Evolutionary conservation across 2,888 invertebrate genomes (phyloP).

Genomic region (Nyleta sp.): DNA sequence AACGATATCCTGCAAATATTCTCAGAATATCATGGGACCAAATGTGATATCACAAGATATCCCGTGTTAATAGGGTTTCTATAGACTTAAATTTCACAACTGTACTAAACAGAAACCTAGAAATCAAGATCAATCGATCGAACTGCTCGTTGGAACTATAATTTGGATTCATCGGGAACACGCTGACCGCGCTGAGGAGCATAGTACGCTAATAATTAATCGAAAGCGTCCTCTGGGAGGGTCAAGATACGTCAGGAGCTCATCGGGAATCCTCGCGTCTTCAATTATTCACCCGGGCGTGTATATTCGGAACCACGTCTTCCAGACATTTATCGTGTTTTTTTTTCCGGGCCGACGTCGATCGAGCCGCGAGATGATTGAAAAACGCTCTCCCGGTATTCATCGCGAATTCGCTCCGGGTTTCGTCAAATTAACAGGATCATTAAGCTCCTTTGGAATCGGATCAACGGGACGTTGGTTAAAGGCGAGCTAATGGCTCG

Average conservation of each 20-base stretch:
- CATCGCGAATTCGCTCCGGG: not conserved
- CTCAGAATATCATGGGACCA: too few species aligned
- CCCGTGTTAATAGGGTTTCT: too few species aligned
- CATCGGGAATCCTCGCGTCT: slow-evolving; percentile 21
- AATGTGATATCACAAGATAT: too few species aligned
- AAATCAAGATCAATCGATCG: slow-evolving; percentile 9
- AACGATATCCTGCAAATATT: too few species aligned
- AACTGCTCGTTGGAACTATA: slow-evolving; percentile 5
- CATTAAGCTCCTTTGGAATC: too few species aligned
- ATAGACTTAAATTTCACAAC: not conserved
- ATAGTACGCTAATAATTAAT: slow-evolving; percentile 29
- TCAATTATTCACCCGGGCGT: slow-evolving; percentile 34
- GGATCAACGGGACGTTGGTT: too few species aligned
- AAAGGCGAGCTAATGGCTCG: too few species aligned
- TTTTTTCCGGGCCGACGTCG: not conserved
- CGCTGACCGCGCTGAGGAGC: slow-evolving; percentile 2
- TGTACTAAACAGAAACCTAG: not conserved
- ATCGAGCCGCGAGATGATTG: slow-evolving; percentile 6
- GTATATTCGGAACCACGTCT: slow-evolving; percentile 8
- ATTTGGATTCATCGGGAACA: slow-evolving; percentile 17
- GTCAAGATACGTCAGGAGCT: slow-evolving; percentile 23
- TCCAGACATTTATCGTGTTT: slow-evolving; percentile 19
- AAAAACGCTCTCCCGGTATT: slow-evolving; percentile 1
- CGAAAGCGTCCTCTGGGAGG: slow-evolving; percentile 5
- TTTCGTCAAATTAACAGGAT: not conserved